Percentiles rank a stretch among this genome's conserved stretches.
phyloP scores from a whole-genome alignment of 2,797 vertebrate species.

The Harpagifer antarcticus region DNA sequence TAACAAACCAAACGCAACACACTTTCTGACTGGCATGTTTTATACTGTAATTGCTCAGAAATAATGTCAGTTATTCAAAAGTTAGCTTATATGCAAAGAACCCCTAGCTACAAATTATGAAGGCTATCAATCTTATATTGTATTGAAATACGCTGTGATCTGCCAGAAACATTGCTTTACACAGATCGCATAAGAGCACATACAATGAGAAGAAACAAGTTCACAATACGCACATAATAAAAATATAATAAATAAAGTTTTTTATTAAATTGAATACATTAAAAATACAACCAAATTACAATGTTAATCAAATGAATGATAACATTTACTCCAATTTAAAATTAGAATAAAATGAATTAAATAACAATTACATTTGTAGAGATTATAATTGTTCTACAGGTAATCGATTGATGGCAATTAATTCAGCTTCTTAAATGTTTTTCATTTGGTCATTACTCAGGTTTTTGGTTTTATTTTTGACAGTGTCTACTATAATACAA shows the following conservation, averaged over 20 bases:
- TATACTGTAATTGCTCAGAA: not conserved
- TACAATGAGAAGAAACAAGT: not conserved
- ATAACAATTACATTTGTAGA: too few relatives aligned
- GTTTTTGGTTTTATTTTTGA: not conserved
- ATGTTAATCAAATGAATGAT: not conserved
- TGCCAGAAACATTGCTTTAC: not conserved
- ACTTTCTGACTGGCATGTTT: slow-evolving; percentile 1
- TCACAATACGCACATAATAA: not conserved
- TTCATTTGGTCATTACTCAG: too few relatives aligned
- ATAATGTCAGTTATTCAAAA: not conserved
- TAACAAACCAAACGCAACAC: slow-evolving; percentile 26
- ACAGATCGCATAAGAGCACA: not conserved
- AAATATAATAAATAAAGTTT: too few relatives aligned
- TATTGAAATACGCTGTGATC: slow-evolving; percentile 1
- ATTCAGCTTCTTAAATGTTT: too few relatives aligned
- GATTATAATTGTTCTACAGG: too few relatives aligned
- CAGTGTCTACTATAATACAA: not conserved
- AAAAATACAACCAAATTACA: not conserved
- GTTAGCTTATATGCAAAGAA: too few relatives aligned
- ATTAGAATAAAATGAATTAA: not conserved
- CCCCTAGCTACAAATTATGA: not conserved
- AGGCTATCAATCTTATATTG: not conserved
- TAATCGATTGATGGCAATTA: too few relatives aligned
- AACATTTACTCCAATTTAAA: too few relatives aligned
- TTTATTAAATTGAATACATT: too few relatives aligned